Percentiles rank a stretch among this genome's conserved stretches.
phyloP scores from a whole-genome alignment of 1,140 invertebrate genomes.

The Drosophila seguyi region DNA sequence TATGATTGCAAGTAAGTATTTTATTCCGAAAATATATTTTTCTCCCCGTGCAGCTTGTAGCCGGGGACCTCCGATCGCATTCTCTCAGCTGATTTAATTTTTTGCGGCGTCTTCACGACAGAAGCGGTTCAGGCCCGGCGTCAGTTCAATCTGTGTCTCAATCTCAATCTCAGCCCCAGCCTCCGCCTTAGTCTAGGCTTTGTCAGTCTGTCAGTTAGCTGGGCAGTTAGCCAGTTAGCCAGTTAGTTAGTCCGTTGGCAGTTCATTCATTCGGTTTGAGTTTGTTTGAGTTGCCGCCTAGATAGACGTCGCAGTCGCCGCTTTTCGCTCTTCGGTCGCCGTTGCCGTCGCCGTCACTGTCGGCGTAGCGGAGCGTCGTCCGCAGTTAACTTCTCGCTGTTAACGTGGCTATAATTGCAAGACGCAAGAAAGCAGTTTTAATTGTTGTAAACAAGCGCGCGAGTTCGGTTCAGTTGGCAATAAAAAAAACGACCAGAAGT shows the following conservation, averaged over 20 bases:
- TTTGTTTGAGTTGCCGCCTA: slow-evolving; percentile 49
- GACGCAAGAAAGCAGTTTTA: slow-evolving; percentile 63
- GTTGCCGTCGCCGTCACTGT: slow-evolving; percentile 34
- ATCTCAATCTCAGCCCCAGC: slow-evolving; percentile 14
- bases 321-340: slow-evolving; percentile 12
- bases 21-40: slow-evolving; percentile 1
- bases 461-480: slow-evolving; percentile 61
- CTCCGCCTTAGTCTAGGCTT: slow-evolving; percentile 18
- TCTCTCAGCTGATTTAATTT: slow-evolving; percentile 70
- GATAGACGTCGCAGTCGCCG: slow-evolving; percentile 42
- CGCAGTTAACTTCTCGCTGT: slow-evolving; percentile 51
- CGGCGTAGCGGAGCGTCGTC: slow-evolving; percentile 38
- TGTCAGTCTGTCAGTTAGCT: slow-evolving; percentile 39
- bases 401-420: slow-evolving; percentile 78
- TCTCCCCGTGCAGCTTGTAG: not conserved
- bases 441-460: slow-evolving; percentile 78
- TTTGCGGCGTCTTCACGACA: slow-evolving; percentile 65
- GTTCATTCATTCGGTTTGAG: slow-evolving; percentile 30
- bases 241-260: slow-evolving; percentile 15
- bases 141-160: slow-evolving; percentile 19
- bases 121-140: slow-evolving; percentile 21
- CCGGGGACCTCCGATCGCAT: slow-evolving; percentile 17
- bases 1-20: too few species aligned
- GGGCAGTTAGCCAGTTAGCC: slow-evolving; percentile 40
- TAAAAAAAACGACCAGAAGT: slow-evolving; percentile 15